A percentile compares a stretch with the other conserved stretches of the same genome.
phyloP scores from a whole-genome alignment of 2,113 vertebrate genomes.

The Gopherus flavomarginatus region DNA sequence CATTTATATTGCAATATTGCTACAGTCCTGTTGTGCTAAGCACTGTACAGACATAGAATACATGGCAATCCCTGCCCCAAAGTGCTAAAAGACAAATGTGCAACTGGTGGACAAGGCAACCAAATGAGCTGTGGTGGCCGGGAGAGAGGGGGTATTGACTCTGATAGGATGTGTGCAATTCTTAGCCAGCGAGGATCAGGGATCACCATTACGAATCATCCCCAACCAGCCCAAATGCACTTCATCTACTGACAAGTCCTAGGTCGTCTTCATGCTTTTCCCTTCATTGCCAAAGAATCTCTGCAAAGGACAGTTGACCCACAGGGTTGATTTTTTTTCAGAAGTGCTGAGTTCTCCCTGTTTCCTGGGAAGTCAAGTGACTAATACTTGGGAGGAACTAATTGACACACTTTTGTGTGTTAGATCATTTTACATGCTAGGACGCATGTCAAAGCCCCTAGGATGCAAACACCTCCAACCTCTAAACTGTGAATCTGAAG shows the following conservation, averaged over 20 bases:
- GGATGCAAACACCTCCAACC: not conserved
- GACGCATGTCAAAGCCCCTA: not conserved
- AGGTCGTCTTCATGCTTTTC: not conserved
- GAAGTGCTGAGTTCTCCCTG: conserved; percentile 24
- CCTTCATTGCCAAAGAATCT: conserved; percentile 11
- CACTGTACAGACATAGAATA: not conserved
- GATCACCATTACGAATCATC: conserved; percentile 2
- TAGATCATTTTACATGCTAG: not conserved
- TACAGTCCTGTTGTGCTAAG: not conserved
- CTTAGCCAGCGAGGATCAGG: not conserved
- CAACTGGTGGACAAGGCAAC: conserved; percentile 35
- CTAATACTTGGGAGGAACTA: conserved; percentile 47
- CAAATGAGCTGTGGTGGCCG: conserved; percentile 25
- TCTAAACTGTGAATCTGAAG: not conserved
- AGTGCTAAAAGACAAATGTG: conserved; percentile 20
- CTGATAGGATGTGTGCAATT: not conserved
- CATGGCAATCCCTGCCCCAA: conserved; percentile 20
- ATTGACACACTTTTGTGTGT: not conserved
- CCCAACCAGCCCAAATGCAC: conserved; percentile 15
- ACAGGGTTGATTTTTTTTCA: conserved; percentile 13
- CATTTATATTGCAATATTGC: not conserved
- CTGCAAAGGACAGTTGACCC: not conserved
- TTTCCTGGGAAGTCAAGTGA: conserved; percentile 51
- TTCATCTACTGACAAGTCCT: not conserved
- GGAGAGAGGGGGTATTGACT: conserved; percentile 35